phyloP scores from a whole-genome alignment of 1,140 invertebrate species.

The Zaprionus ghesquierei region DNA sequence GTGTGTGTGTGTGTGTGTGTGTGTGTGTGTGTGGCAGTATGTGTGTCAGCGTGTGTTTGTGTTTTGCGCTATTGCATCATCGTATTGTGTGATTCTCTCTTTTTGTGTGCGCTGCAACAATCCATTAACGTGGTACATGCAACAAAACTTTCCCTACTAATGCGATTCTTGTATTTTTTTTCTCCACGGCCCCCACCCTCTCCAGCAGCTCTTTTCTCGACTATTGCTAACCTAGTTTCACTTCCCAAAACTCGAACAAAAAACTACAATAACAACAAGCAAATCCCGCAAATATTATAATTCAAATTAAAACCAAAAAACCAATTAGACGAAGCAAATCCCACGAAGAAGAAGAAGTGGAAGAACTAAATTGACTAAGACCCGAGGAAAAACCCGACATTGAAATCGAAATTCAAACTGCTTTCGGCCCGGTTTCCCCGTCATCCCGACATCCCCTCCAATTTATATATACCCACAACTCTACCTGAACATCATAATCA shows the following conservation, averaged over 20 bases:
- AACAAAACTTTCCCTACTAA: conserved; percentile 40
- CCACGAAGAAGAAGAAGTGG: background rate
- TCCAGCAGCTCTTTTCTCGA: conserved; percentile 62
- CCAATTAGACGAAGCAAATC: no score
- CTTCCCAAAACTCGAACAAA: conserved; percentile 51
- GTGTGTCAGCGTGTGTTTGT: background rate
- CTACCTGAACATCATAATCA: background rate
- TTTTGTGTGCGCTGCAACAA: conserved; percentile 21
- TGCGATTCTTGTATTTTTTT: conserved; percentile 17
- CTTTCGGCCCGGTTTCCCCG: background rate
- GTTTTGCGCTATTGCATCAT: conserved; percentile 39
- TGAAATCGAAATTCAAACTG: background rate
- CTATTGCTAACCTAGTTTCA: conserved; percentile 73
- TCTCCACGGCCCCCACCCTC: background rate
- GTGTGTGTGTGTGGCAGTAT: conserved; percentile 5
- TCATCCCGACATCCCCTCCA: background rate
- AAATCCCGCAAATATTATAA: conserved; percentile 18
- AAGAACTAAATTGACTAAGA: background rate
- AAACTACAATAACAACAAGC: conserved; percentile 31
- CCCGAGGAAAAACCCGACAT: background rate
- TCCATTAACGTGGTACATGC: conserved; percentile 35
- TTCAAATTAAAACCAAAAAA: conserved; percentile 2
- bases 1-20: background rate
- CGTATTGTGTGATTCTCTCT: conserved; percentile 16
- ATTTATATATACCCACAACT: conserved; percentile 23